These are phyloP conservation scores for Synergus japonicus DNA, from an alignment of 2,888 invertebrate genomes.

Conservation along the genomic window DNA sequence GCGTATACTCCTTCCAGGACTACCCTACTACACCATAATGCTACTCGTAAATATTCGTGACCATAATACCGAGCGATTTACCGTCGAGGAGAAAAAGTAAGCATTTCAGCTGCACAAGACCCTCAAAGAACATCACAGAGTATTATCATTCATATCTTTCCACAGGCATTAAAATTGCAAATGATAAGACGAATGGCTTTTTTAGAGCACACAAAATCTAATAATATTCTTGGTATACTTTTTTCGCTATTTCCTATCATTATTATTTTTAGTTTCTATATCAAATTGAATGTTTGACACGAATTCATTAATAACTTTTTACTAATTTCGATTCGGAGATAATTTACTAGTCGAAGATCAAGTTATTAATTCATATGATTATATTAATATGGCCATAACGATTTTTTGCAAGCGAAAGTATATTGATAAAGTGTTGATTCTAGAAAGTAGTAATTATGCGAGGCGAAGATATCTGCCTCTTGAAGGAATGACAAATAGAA, in stretches of 20 bases:
- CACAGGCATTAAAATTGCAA: neutral
- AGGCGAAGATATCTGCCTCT: neutral
- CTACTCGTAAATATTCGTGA: slow-evolving; percentile 28
- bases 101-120: neutral
- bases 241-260: neutral
- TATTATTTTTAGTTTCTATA: neutral
- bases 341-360: neutral
- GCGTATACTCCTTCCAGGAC: neutral
- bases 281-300: too few relatives aligned
- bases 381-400: neutral
- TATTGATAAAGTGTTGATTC: neutral
- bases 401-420: slow-evolving; percentile 10
- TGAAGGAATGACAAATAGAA: slow-evolving; percentile 28
- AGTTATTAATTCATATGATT: neutral
- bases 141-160: neutral
- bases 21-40: slow-evolving; percentile 7
- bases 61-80: slow-evolving; percentile 28
- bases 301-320: too few relatives aligned
- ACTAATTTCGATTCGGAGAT: neutral
- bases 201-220: neutral
- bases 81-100: neutral
- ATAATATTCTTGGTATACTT: neutral
- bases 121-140: neutral
- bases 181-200: neutral
- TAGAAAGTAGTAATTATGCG: slow-evolving; percentile 4